Evolutionary conservation across 2,797 vertebrate species (phyloP), one percentile per base, ranked within the genome.

Genomic region (Gouania willdenowi): DNA sequence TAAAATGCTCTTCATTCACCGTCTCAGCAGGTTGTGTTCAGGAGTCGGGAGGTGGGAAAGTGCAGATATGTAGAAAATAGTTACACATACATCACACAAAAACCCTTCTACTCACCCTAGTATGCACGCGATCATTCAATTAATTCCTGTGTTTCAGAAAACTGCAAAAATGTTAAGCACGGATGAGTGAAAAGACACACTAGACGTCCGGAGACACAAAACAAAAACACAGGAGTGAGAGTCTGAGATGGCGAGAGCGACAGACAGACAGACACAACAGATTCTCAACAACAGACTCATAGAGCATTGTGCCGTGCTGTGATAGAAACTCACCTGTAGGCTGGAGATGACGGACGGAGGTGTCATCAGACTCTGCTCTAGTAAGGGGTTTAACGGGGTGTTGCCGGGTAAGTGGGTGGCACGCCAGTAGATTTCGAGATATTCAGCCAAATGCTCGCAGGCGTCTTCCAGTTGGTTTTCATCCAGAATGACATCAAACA

Each of bases 381-480:
- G 56, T 19, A 90, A 66, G 12, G 91, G 88, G 45, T 94, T 93
- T 0, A 90, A 79, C 11, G 87, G 81, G 32, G 81, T 69, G 51
- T 81, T 84, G 39, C 84, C 86, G 0, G 95, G 93, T 43, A 94
- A 91, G 71, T 97, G 95, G 1, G 95, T 95, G 63, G 95, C 94
- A 1, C 91, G 82, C 94, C 95, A 97, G 77, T 98, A 98, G 28
- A 96, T 91, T 66, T 97, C 94, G 60, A 97, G 77, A 79, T 95
- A 97, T 46, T 98, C 95, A 0, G 94, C 87, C 73, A 98, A 75
- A 69, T 98, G 95, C 59, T 97, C 94, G 3, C 94, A 97, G 26
- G 95, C 94, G 0, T 98, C 95, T 34, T 97, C 94, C 46, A 98
- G 79, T 74, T 97, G 95, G 88, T 98, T 98, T 74, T 98, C 95